phyloP scores from a whole-genome alignment of 2,797 vertebrate genomes.

The Sebastolobus alascanus region DNA sequence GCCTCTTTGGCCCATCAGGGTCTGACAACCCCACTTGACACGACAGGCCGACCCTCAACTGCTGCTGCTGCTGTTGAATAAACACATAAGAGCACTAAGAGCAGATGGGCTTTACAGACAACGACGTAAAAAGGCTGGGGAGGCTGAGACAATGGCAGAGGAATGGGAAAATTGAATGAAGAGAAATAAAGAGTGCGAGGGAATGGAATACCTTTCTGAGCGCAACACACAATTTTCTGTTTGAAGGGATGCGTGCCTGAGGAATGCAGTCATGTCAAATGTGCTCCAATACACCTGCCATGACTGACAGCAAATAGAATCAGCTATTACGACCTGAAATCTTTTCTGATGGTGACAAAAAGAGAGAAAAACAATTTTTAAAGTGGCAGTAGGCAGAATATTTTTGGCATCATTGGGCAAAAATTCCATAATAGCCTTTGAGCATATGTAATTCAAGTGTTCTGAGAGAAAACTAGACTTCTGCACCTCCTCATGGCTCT shows the following conservation, averaged over 20 bases:
- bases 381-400: background rate
- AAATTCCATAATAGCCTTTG: no score
- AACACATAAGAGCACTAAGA: conserved; percentile 41
- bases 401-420: no score
- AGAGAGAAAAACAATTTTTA: background rate
- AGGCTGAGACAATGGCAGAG: conserved; percentile 22
- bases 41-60: conserved; percentile 37
- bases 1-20: conserved; percentile 32
- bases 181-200: conserved; percentile 17
- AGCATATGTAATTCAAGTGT: no score
- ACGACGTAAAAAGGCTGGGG: conserved; percentile 2
- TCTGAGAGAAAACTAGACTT: no score
- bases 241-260: conserved; percentile 42
- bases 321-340: conserved; percentile 1
- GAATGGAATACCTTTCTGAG: conserved; percentile 27
- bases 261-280: conserved; percentile 32
- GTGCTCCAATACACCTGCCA: conserved; percentile 18
- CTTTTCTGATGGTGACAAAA: background rate
- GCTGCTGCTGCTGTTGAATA: conserved; percentile 37
- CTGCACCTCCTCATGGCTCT: no score
- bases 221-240: conserved; percentile 25
- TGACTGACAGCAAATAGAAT: conserved; percentile 21
- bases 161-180: conserved; percentile 8
- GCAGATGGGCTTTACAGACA: conserved; percentile 31
- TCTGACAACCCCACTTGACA: conserved; percentile 55